Evolutionary conservation across 2,888 invertebrate genomes (phyloP).

Genomic region (Lasioglossum calceatum): DNA sequence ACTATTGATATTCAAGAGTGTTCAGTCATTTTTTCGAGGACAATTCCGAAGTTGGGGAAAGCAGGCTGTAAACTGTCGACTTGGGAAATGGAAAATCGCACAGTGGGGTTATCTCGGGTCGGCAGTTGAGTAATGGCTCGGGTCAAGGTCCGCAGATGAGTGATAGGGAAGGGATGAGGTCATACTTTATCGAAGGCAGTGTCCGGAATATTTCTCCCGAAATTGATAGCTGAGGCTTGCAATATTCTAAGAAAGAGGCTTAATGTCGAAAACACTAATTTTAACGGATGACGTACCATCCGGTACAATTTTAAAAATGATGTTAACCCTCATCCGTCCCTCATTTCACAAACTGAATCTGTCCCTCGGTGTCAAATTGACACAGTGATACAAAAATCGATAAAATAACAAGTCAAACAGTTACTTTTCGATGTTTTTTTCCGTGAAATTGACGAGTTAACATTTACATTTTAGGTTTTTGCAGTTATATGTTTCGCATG

Average conservation of each 20-base stretch:
- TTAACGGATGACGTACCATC: not conserved
- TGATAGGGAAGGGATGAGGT: not conserved
- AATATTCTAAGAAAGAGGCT: not conserved
- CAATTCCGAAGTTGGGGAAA: not conserved
- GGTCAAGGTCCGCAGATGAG: not conserved
- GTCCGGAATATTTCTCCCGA: not conserved
- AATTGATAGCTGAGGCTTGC: not conserved
- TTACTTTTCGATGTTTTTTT: too few species aligned
- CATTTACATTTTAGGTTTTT: too few species aligned
- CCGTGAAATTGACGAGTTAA: too few species aligned
- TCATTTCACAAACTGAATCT: too few species aligned
- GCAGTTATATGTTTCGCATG: too few species aligned
- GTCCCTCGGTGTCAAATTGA: too few species aligned
- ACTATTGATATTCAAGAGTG: not conserved
- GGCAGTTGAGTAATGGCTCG: not conserved
- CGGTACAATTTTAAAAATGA: too few species aligned
- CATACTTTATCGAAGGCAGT: not conserved
- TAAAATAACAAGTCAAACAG: too few species aligned
- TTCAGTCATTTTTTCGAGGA: not conserved
- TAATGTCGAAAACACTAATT: not conserved
- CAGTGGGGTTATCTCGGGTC: conserved; percentile 2
- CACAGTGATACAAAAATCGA: too few species aligned
- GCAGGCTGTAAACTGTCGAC: not conserved
- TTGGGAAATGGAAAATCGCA: conserved; percentile 3
- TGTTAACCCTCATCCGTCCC: too few species aligned